phyloP scores from a whole-genome alignment of 2,797 vertebrate genomes.

The Hylomyscus alleni region DNA sequence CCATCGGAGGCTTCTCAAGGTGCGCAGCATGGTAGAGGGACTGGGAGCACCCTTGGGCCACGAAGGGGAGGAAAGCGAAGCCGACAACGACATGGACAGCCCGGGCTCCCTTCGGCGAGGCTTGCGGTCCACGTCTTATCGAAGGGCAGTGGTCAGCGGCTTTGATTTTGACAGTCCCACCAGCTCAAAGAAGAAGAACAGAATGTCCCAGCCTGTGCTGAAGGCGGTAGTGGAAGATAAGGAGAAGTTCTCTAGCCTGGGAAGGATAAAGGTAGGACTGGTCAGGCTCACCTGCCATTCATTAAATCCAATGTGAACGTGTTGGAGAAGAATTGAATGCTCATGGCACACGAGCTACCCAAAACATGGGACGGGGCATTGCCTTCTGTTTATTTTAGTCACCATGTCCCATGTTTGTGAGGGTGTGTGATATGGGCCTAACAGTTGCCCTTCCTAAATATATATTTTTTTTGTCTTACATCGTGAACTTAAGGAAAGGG shows the following conservation, averaged over 20 bases:
- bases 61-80: slow-evolving; percentile 86
- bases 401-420: not conserved
- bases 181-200: slow-evolving; percentile 89
- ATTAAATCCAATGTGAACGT: not conserved
- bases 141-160: slow-evolving; percentile 95
- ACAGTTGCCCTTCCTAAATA: not conserved
- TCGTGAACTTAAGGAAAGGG: not conserved
- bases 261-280: slow-evolving; percentile 90
- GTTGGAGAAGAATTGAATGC: not conserved
- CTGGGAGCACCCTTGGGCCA: slow-evolving; percentile 87
- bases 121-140: slow-evolving; percentile 96
- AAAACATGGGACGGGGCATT: not conserved
- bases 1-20: slow-evolving; percentile 89
- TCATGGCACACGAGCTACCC: not conserved
- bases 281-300: not conserved
- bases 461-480: not conserved
- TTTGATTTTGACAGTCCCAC: slow-evolving; percentile 90
- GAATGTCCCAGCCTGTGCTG: slow-evolving; percentile 90
- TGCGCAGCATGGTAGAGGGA: slow-evolving; percentile 94
- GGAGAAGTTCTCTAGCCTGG: slow-evolving; percentile 90
- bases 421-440: not conserved
- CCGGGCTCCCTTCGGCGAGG: slow-evolving; percentile 91
- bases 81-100: slow-evolving; percentile 88
- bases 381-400: not conserved
- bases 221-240: slow-evolving; percentile 90